A percentile compares a stretch with the other conserved stretches of the same genome.
phyloP scores from a whole-genome alignment of 2,888 invertebrate genomes.

The Hylaea fasciaria region DNA sequence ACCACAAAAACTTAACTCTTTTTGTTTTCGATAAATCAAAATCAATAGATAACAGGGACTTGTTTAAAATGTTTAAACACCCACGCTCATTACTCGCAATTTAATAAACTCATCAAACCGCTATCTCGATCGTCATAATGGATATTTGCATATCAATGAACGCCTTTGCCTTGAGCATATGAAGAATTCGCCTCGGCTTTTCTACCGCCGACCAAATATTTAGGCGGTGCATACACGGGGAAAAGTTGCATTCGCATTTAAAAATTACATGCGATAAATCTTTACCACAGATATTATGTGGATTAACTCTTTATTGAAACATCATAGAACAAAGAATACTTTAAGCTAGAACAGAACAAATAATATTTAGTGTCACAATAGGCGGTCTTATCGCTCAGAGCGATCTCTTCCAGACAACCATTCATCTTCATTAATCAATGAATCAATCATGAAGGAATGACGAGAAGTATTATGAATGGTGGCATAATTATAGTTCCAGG shows the following conservation, averaged over 20 bases:
- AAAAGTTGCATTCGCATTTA: background rate
- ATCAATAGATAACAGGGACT: conserved; percentile 25
- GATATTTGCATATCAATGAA: conserved; percentile 63
- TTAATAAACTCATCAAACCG: conserved; percentile 69
- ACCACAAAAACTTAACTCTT: conserved; percentile 31
- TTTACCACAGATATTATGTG: no score
- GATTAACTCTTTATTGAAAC: no score
- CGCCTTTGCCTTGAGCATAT: conserved; percentile 68
- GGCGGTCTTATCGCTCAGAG: no score
- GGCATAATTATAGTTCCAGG: no score
- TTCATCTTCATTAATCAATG: no score
- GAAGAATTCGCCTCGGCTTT: conserved; percentile 55
- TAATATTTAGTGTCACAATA: no score
- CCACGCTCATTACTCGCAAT: conserved; percentile 52
- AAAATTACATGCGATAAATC: no score
- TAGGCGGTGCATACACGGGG: background rate
- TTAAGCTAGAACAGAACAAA: no score
- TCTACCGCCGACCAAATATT: conserved; percentile 18
- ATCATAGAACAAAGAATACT: no score
- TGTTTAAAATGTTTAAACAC: conserved; percentile 27
- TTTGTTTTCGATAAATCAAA: conserved; percentile 28
- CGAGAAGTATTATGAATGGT: no score
- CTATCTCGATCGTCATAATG: conserved; percentile 57
- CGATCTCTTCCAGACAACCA: no score
- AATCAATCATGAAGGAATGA: no score